Evolutionary conservation across 2,113 vertebrate species (phyloP).

Genomic region (Elgaria multicarinata): DNA sequence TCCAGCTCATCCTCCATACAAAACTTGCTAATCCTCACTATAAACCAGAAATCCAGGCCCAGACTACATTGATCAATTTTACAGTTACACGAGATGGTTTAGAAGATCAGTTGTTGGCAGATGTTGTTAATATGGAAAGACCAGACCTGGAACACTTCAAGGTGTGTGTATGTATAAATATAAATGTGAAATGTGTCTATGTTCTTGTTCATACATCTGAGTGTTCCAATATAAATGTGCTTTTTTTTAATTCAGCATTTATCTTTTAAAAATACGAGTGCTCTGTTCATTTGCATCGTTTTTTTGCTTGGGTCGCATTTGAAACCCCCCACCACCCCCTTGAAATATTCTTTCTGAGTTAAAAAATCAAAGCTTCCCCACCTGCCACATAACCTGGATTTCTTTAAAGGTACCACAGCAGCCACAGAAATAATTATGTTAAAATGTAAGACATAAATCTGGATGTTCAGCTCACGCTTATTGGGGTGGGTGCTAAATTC

Average conservation of each 20-base stretch:
- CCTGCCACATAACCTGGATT: background rate
- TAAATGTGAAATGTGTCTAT: background rate
- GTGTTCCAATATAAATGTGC: background rate
- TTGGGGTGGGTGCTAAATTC: background rate
- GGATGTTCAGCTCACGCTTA: background rate
- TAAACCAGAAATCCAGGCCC: slow-evolving; percentile 80
- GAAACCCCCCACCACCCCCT: background rate
- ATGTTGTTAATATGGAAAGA: slow-evolving; percentile 79
- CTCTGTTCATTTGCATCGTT: background rate
- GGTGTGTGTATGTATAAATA: slow-evolving; percentile 45
- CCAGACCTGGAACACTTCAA: slow-evolving; percentile 77
- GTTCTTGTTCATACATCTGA: background rate
- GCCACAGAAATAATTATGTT: background rate
- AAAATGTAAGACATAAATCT: background rate
- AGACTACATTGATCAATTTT: slow-evolving; percentile 81
- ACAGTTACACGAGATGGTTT: slow-evolving; percentile 72
- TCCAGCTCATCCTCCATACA: slow-evolving; percentile 80
- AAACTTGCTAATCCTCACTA: slow-evolving; percentile 81
- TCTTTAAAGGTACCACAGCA: background rate
- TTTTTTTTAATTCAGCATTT: background rate
- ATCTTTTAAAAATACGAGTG: background rate
- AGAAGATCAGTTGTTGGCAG: slow-evolving; percentile 79
- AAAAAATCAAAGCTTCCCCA: background rate
- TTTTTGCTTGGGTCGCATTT: background rate
- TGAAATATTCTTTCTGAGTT: background rate